phyloP scores from a whole-genome alignment of 2,797 vertebrate genomes.

The Alectoris magna region DNA sequence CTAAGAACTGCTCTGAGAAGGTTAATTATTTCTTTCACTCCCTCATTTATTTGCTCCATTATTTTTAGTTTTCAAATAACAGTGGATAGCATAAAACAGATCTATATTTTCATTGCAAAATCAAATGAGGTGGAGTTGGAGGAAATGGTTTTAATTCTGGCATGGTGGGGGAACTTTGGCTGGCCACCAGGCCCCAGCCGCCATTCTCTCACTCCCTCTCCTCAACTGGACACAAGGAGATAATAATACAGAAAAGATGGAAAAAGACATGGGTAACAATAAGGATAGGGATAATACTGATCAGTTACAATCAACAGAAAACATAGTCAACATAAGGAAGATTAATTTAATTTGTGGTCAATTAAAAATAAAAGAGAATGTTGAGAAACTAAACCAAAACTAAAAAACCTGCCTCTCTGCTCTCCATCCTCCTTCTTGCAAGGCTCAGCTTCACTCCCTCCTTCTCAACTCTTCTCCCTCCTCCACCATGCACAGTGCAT shows the following conservation, averaged over 20 bases:
- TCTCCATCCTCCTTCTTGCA: not conserved
- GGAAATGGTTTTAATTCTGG: not conserved
- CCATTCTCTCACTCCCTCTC: not conserved
- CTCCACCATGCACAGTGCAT: not conserved
- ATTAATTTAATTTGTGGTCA: not conserved
- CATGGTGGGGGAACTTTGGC: accelerated
- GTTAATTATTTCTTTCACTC: conserved; percentile 4
- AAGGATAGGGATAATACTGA: not conserved
- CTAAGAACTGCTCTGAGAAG: not conserved
- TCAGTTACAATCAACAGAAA: not conserved
- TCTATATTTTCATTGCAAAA: not conserved
- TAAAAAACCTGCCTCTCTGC: not conserved
- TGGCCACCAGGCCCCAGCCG: not conserved
- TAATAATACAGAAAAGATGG: not conserved
- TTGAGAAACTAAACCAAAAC: not conserved
- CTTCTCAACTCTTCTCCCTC: not conserved
- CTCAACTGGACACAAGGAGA: not conserved
- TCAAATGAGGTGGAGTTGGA: not conserved
- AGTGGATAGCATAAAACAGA: not conserved
- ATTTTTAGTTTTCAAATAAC: not conserved
- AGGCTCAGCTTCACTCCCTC: not conserved
- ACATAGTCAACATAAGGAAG: not conserved
- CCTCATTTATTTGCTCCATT: not conserved
- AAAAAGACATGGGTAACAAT: not conserved
- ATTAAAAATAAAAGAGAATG: not conserved